Evolutionary conservation across 2,113 vertebrate species (phyloP).

Genomic region (Siniperca chuatsi): DNA sequence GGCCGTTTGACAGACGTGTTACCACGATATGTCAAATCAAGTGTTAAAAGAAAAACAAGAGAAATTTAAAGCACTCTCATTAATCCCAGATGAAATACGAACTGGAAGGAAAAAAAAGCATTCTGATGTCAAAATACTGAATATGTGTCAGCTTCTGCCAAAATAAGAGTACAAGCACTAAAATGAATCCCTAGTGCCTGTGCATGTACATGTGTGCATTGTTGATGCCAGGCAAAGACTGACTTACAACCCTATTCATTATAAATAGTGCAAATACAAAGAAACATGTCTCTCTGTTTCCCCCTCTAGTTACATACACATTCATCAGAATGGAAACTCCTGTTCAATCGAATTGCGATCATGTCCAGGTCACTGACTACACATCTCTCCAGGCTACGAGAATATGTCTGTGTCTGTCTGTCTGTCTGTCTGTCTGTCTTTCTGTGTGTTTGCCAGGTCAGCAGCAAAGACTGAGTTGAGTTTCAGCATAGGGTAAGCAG

Average conservation of each 20-base stretch:
- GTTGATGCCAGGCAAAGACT: constrained; percentile 46
- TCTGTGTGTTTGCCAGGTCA: constrained; percentile 26
- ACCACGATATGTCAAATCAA: neutral
- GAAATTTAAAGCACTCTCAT: neutral
- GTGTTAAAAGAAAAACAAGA: neutral
- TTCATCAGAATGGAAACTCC: constrained; percentile 66
- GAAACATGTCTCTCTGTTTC: constrained; percentile 19
- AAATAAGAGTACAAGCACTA: neutral
- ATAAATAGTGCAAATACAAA: constrained; percentile 31
- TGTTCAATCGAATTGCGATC: constrained; percentile 60
- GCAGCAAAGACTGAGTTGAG: neutral
- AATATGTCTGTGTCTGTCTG: constrained; percentile 16
- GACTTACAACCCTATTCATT: constrained; percentile 47
- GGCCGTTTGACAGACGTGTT: neutral
- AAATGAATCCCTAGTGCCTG: neutral
- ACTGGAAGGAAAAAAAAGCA: neutral
- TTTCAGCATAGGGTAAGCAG: constrained; percentile 15
- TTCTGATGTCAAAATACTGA: neutral
- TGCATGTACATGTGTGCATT: constrained; percentile 25
- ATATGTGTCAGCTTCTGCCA: neutral
- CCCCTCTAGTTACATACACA: constrained; percentile 20
- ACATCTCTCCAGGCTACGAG: constrained; percentile 55
- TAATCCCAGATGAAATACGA: neutral
- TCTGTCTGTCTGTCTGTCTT: neutral
- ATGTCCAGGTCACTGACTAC: constrained; percentile 74